Conservation (phyloP, 2,888 invertebrate genomes). For the Argyresthia goedartella region DNA sequence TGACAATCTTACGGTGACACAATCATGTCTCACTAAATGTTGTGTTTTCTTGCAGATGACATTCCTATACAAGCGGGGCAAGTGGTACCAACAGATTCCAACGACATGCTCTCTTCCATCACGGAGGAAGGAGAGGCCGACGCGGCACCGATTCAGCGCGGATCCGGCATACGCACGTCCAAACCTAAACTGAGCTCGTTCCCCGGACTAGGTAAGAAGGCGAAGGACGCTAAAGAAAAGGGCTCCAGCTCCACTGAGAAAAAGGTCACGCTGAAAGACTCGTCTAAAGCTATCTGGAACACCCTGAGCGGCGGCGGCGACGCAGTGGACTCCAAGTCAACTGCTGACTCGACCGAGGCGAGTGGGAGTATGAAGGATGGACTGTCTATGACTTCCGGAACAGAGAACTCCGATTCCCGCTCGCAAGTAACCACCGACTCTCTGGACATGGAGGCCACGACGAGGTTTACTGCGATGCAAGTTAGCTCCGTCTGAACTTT, state of each 20-base stretch:
- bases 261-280: conserved; percentile 54
- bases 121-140: conserved; percentile 76
- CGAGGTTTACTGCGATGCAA: conserved; percentile 69
- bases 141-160: conserved; percentile 60
- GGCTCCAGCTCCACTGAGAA: conserved; percentile 42
- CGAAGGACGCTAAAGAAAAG: conserved; percentile 65
- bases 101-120: conserved; percentile 74
- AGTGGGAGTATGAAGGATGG: conserved; percentile 63
- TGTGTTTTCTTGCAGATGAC: conserved; percentile 78
- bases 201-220: conserved; percentile 76
- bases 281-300: conserved; percentile 59
- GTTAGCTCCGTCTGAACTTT: conserved; percentile 67
- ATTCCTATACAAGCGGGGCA: conserved; percentile 87
- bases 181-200: conserved; percentile 75
- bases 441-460: conserved; percentile 59
- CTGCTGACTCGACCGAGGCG: conserved; percentile 41
- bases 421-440: conserved; percentile 64
- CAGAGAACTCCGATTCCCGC: conserved; percentile 56
- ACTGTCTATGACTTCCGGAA: conserved; percentile 50
- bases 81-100: conserved; percentile 69
- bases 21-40: not conserved
- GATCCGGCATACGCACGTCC: conserved; percentile 58
- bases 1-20: too few species aligned
- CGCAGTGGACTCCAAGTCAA: conserved; percentile 45
- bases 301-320: conserved; percentile 59